phyloP scores from a whole-genome alignment of 2,113 vertebrate genomes.

The Motacilla alba region DNA sequence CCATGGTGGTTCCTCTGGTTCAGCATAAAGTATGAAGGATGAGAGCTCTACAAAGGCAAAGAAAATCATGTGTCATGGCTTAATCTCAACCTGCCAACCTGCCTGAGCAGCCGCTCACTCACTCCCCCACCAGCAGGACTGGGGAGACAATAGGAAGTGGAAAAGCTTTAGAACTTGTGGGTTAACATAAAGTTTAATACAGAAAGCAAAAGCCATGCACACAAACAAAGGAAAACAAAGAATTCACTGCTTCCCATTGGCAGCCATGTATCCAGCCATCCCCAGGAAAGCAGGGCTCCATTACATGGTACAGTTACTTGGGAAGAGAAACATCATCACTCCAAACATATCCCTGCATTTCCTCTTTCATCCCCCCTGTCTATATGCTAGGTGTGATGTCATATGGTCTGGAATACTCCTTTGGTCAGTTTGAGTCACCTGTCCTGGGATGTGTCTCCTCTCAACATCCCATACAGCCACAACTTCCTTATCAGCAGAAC shows the following conservation, averaged over 20 bases:
- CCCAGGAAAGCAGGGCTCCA: neutral
- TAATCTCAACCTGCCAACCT: neutral
- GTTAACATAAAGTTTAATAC: neutral
- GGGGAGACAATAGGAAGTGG: neutral
- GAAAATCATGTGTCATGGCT: neutral
- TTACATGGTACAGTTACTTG: neutral
- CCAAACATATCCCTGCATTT: neutral
- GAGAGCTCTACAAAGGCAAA: neutral
- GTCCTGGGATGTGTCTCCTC: neutral
- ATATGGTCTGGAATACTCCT: neutral
- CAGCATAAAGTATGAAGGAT: neutral
- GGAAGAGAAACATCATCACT: neutral
- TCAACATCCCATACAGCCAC: neutral
- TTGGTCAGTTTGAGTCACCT: neutral
- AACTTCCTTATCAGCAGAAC: rapidly evolving
- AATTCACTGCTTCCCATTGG: neutral
- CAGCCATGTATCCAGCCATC: neutral
- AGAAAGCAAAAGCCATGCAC: neutral
- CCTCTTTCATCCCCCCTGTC: neutral
- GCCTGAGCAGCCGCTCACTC: rapidly evolving
- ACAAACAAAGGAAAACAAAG: neutral
- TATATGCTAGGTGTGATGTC: neutral
- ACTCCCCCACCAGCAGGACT: neutral
- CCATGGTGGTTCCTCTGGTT: neutral
- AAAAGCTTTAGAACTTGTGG: neutral